Base-by-base conservation (phyloP, 2,797 vertebrate species). In the Hipposideros larvatus region DNA sequence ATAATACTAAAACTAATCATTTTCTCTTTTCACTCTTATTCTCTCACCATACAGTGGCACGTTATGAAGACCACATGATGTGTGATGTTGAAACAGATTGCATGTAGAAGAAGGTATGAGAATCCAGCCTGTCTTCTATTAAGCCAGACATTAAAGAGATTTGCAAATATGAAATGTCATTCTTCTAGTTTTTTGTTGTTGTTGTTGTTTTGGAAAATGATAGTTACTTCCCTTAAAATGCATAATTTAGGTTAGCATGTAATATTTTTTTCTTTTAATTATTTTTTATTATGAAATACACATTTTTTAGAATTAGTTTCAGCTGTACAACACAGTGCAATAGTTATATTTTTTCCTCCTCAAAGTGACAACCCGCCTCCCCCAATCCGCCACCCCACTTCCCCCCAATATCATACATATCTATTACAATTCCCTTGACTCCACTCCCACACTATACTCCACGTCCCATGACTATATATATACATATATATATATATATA, bases 161-260 rank as follows among this genome's bases (percentile, higher is more conserved):
- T 46, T 57, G 7, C 8, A 66, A 79, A 87, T 83, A 16, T 31
- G 11, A 28, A 77, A 41, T 65, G 4, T 26, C 10, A 51, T 70
- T 61, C n/a, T 90, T 85, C 63, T 55, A 63, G 48, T 92, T 24
- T 37, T 55, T 55, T 77, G 63, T 70, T 34, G 34, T 34, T 34
- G 34, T 26, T 78, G 65, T 82, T 22, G 34, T 75, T 92, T 70
- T 75, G 14, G 22, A 89, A 84, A 82, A 83, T 95, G 43, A 41
- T 15, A 91, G 51, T 71, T 48, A 87, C 88, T 73, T 85, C 91
- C 71, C 0, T 61, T 82, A 90, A 91, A 95, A 79, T 55, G 55
- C 18, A 53, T 53, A 53, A 53, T 53, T 89, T 71, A 79, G 57
- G n/a, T 37, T 85, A 48, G 57, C 24, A 61, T 77, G 43, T 43